A percentile compares a stretch with the other conserved stretches of the same genome.
Evolutionary conservation across 2,113 vertebrate genomes (phyloP).

Genomic region (Mola mola): DNA sequence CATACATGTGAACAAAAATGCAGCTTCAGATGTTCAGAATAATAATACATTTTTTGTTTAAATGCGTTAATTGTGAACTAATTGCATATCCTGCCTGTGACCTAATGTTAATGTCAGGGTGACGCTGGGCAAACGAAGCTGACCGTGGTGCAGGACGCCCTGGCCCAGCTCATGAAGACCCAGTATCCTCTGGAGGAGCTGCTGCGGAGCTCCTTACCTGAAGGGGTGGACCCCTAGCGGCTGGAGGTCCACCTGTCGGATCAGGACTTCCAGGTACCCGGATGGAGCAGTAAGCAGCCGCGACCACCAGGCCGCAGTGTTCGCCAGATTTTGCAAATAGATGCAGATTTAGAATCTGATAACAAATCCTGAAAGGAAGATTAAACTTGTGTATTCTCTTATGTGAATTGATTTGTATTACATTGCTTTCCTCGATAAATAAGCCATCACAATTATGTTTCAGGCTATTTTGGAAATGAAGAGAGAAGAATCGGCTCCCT

Average conservation of each 20-base stretch:
- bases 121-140: slow-evolving; percentile 67
- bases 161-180: slow-evolving; percentile 76
- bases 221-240: slow-evolving; percentile 77
- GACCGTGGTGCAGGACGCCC: slow-evolving; percentile 82
- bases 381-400: slow-evolving; percentile 13
- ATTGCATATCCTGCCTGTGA: background rate
- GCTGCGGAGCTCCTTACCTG: slow-evolving; percentile 73
- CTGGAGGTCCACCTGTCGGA: slow-evolving; percentile 81
- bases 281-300: background rate
- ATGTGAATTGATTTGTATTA: slow-evolving; percentile 1
- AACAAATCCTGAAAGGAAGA: slow-evolving; percentile 14
- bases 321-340: too few species aligned
- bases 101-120: slow-evolving; percentile 37
- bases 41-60: too few species aligned
- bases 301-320: slow-evolving; percentile 53
- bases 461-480: slow-evolving; percentile 81
- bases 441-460: slow-evolving; percentile 53
- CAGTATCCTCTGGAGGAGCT: slow-evolving; percentile 78
- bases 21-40: too few species aligned
- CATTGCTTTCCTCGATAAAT: background rate
- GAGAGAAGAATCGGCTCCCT: slow-evolving; percentile 75
- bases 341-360: too few species aligned
- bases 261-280: slow-evolving; percentile 80
- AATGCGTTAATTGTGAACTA: too few species aligned
- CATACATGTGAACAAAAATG: too few species aligned